These are phyloP conservation scores for Aramus guarauna DNA, from an alignment of 2,113 vertebrate genomes.

Conservation along the genomic window DNA sequence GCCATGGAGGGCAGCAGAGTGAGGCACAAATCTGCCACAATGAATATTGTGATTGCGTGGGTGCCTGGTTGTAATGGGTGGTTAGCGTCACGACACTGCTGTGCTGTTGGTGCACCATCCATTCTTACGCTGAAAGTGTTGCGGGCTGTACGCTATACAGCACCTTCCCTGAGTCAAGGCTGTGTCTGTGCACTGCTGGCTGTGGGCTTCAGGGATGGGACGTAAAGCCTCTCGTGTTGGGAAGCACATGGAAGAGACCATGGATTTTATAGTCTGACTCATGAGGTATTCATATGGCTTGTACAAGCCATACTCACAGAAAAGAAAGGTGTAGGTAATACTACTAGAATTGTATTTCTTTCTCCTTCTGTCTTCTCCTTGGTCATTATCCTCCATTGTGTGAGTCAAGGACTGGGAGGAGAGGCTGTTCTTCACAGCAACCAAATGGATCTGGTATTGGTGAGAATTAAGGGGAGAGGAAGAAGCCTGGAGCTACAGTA, in stretches of 20 bases:
- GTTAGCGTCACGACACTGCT: background rate
- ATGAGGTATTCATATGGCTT: background rate
- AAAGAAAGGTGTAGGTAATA: background rate
- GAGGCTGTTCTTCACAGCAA: background rate
- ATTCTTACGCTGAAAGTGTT: rapidly evolving
- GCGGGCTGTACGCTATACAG: rapidly evolving
- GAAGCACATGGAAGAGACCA: background rate
- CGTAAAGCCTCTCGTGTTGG: background rate
- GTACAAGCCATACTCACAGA: background rate
- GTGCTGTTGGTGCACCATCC: background rate
- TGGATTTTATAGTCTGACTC: background rate
- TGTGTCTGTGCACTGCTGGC: background rate
- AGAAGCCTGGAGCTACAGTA: background rate
- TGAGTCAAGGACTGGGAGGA: background rate
- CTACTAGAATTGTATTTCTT: background rate
- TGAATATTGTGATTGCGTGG: background rate
- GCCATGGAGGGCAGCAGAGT: background rate
- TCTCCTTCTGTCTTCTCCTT: background rate
- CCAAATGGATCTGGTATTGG: background rate
- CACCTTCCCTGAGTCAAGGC: background rate
- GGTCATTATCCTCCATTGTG: background rate
- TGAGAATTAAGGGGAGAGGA: background rate
- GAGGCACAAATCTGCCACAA: background rate
- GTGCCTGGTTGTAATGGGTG: rapidly evolving
- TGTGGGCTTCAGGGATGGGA: background rate